These are phyloP conservation scores for Characodon lateralis DNA, from an alignment of 2,797 vertebrate species.

Conservation along the genomic window DNA sequence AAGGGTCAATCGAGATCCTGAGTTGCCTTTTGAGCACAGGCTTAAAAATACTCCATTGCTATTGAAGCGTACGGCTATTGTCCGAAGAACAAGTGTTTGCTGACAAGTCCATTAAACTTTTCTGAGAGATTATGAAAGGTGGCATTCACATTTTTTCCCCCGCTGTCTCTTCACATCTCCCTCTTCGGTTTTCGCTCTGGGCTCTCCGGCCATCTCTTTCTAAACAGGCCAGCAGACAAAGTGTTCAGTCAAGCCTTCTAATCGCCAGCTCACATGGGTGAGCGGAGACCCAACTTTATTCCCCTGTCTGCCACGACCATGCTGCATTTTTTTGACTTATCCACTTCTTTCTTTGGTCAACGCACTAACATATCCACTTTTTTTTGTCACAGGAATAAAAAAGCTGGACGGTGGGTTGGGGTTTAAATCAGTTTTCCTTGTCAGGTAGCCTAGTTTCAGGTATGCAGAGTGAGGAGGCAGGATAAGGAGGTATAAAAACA, in stretches of 20 bases:
- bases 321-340: constrained; percentile 68
- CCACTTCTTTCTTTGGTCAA: constrained; percentile 47
- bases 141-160: constrained; percentile 72
- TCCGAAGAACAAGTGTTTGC: constrained; percentile 67
- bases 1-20: constrained; percentile 30
- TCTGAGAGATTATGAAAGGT: constrained; percentile 72
- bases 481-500: constrained; percentile 34
- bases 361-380: constrained; percentile 36
- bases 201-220: constrained; percentile 68
- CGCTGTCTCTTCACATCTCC: constrained; percentile 73
- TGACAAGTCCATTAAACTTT: constrained; percentile 69
- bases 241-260: constrained; percentile 81
- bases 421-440: constrained; percentile 12
- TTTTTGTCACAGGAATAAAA: constrained; percentile 15
- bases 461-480: constrained; percentile 12
- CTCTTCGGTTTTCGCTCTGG: constrained; percentile 62
- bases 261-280: constrained; percentile 78
- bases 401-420: not conserved
- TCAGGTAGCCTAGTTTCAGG: constrained; percentile 30
- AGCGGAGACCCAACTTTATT: constrained; percentile 77
- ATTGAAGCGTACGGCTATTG: constrained; percentile 60
- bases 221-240: constrained; percentile 82
- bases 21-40: constrained; percentile 13
- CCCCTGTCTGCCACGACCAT: constrained; percentile 69
- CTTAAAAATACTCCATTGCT: constrained; percentile 48